Evolutionary conservation across 1,140 invertebrate genomes (phyloP).

Genomic region (Drosophila leontia): DNA sequence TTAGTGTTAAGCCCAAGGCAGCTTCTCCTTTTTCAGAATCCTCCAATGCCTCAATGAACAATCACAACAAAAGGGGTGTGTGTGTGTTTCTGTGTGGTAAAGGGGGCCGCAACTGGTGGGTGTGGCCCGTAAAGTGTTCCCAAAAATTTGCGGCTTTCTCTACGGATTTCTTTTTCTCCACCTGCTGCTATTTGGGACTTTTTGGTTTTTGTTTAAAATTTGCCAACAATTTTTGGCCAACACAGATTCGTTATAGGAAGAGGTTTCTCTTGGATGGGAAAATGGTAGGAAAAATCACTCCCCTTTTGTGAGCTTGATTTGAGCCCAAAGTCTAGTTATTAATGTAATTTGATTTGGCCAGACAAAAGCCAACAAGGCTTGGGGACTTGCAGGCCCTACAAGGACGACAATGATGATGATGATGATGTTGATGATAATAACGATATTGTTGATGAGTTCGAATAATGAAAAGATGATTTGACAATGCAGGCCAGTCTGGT

Average conservation of each 20-base stretch:
- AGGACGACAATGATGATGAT: slow-evolving; percentile 4
- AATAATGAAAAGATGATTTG: slow-evolving; percentile 26
- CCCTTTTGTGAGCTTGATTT: slow-evolving; percentile 49
- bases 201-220: slow-evolving; percentile 56
- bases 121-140: slow-evolving; percentile 44
- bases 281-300: slow-evolving; percentile 3
- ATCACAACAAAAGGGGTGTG: slow-evolving; percentile 47
- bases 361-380: slow-evolving; percentile 51
- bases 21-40: slow-evolving; percentile 26
- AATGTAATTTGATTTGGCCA: slow-evolving; percentile 74
- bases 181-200: slow-evolving; percentile 19
- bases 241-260: slow-evolving; percentile 17
- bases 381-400: slow-evolving; percentile 5
- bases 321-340: slow-evolving; percentile 68
- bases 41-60: slow-evolving; percentile 66
- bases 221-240: slow-evolving; percentile 30
- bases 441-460: slow-evolving; percentile 29
- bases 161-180: slow-evolving; percentile 16
- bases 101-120: slow-evolving; percentile 29
- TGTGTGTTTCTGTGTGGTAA: neutral
- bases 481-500: neutral
- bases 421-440: slow-evolving; percentile 17
- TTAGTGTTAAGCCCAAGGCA: slow-evolving; percentile 19
- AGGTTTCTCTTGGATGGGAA: neutral
- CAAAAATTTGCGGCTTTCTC: slow-evolving; percentile 47